Evolutionary conservation across 2,113 vertebrate genomes (phyloP).

Genomic region (Propithecus coquereli): DNA sequence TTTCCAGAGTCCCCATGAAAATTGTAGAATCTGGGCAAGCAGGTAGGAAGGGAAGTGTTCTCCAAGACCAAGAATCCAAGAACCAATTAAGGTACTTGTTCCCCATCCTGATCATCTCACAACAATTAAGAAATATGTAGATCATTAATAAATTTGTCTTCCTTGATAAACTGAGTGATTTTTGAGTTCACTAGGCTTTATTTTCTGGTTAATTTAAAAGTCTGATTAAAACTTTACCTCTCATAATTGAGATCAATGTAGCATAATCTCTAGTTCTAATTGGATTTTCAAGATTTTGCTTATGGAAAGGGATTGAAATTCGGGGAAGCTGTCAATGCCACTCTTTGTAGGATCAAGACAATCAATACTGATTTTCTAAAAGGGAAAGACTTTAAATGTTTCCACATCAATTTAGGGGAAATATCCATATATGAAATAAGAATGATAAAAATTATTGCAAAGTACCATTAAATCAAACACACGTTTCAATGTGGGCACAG

Average conservation of each 20-base stretch:
- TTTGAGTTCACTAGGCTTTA: conserved; percentile 65
- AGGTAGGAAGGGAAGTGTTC: neutral
- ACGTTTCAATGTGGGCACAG: neutral
- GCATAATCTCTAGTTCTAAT: conserved; percentile 65
- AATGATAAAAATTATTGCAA: neutral
- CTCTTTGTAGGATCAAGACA: neutral
- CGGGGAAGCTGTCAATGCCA: neutral
- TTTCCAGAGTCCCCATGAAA: neutral
- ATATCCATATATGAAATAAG: neutral
- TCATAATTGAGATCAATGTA: conserved; percentile 69
- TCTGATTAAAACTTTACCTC: conserved; percentile 39
- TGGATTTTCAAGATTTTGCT: conserved; percentile 68
- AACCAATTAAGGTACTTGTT: neutral
- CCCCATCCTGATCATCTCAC: neutral
- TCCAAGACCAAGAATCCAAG: neutral
- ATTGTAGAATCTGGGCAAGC: neutral
- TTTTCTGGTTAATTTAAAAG: conserved; percentile 78
- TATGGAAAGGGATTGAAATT: conserved; percentile 63
- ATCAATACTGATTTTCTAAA: neutral
- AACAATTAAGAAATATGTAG: neutral
- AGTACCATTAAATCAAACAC: neutral
- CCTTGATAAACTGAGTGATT: conserved; percentile 1
- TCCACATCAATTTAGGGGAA: neutral
- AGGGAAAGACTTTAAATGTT: conserved; percentile 21
- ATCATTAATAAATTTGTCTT: conserved; percentile 14